Evolutionary conservation across 2,797 vertebrate genomes (phyloP).

Genomic region (Danio jaintianensis): DNA sequence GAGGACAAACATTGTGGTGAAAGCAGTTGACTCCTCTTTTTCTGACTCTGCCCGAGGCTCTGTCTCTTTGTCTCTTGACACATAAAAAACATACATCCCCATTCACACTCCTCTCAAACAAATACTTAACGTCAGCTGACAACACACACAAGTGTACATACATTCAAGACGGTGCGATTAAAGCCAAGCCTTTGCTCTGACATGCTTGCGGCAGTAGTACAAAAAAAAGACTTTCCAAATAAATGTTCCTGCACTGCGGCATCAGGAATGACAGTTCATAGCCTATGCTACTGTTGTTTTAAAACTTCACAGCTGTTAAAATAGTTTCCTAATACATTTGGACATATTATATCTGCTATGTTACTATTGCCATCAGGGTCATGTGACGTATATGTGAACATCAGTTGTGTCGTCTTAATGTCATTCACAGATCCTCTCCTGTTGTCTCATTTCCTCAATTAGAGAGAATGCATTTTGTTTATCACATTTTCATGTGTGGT

Average conservation of each 20-base stretch:
- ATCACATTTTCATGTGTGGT: too few species aligned
- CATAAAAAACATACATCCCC: conserved; percentile 19
- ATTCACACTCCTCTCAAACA: conserved; percentile 19
- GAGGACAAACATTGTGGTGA: conserved; percentile 29
- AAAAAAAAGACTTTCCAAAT: neutral
- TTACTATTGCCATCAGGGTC: too few species aligned
- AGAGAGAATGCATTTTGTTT: too few species aligned
- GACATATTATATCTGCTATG: too few species aligned
- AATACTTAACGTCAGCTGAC: conserved; percentile 7
- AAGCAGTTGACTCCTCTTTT: conserved; percentile 7
- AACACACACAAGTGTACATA: neutral
- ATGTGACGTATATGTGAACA: too few species aligned
- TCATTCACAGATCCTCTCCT: too few species aligned
- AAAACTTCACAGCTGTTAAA: too few species aligned
- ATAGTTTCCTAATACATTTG: too few species aligned
- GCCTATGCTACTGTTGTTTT: too few species aligned
- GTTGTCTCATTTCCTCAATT: too few species aligned
- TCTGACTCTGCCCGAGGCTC: neutral
- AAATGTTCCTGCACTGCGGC: neutral
- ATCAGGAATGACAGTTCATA: neutral
- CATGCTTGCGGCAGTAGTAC: neutral
- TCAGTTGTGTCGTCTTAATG: too few species aligned
- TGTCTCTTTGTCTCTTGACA: conserved; percentile 10
- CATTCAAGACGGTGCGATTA: neutral
- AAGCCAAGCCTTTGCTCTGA: neutral